Evolutionary conservation across 2,113 vertebrate species (phyloP), one percentile per base, ranked within the genome.

Genomic region (Cyprinodon tularosa): DNA sequence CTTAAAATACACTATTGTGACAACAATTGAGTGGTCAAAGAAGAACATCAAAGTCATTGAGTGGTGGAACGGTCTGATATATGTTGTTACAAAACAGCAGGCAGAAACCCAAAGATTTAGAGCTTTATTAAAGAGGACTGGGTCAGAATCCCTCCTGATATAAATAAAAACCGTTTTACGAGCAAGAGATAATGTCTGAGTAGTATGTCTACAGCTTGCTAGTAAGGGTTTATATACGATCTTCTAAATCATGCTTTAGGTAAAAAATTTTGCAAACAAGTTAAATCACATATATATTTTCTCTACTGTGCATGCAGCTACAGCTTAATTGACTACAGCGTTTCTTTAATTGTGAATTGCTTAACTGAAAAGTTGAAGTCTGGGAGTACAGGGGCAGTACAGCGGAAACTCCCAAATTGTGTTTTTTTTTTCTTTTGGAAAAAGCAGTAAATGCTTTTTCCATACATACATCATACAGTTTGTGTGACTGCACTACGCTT

Each of bases 321-420:
- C 29, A 29, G 29, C 29, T 29, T 29, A 29, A 29, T 29, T 29
- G 29, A 29, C 29, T 29, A 29, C 29, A 29, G 29, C 29, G 29
- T 29, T 29, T 29, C 29, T 53, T 44, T 72, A 11, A 65, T 76
- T 37, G 62, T 38, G 15, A 78, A 66, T 12, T 45, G 17, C 77
- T 80, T 80, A 70, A 78, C 57, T 36, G 20, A 78, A 62, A 76
- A 68, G 72, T 38, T 38, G 44, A 78, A 9, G 59, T 62, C 14
- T 71, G 66, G 68, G 63, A 81, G 64, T 77, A 75, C 77, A 84
- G 84, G 78, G 68, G 86, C 14, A 62, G 68, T 74, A 66, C 85
- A 86, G 83, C 79, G 71, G 72, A 78, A 59, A 89, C 85, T 72
- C 57, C 80, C 6, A 29, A 82, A 66, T 20, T 29, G 66, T 65